Evolutionary conservation across 2,797 vertebrate genomes (phyloP), one percentile per base, ranked within the genome.

Genomic region (Zalophus californianus): DNA sequence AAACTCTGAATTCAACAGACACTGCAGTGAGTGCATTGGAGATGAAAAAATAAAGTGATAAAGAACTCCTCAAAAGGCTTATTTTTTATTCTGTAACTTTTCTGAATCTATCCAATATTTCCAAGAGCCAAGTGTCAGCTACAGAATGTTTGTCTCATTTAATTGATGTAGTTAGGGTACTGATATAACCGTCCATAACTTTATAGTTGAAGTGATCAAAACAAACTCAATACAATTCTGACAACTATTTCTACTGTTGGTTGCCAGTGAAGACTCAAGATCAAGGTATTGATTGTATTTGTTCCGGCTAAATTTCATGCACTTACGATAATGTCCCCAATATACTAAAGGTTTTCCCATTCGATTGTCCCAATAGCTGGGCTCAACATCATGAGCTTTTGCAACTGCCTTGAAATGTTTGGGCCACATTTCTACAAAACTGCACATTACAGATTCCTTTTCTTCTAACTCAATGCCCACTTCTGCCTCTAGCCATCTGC

Each of bases 1-100:
- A n/a, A 97, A 85, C 27, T 84, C 44, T 12, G 18, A 96, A 95
- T 95, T 94, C 25, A 93, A 72, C 35, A 85, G 95, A 92, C 20
- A 29, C 1, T 16, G 27, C 44, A 44, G 44, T 44, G 54, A 90
- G 16, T 29, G 15, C 21, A 83, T 4, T 41, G 2, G 13, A 79
- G 56, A 78, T 15, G 41, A 95, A 96, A 93, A 78, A 23, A 48
- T 44, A 72, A 83, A 87, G n/a, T 38, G 52, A 72, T 35, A 91
- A 72, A 94, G 25, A 89, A 89, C 52, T 58, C 12, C 52, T 60
- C 62, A 68, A 66, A 82, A 60, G 64, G 44, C 41, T 87, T 38
- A 18, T 7, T 38, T 75, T 83, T 58, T 87, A 64, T 20, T 41
- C 10, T 15, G 21, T 52, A 89, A 27, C 38, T 91, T 75, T 95